phyloP scores from a whole-genome alignment of 2,113 vertebrate genomes.

The Thunnus thynnus region DNA sequence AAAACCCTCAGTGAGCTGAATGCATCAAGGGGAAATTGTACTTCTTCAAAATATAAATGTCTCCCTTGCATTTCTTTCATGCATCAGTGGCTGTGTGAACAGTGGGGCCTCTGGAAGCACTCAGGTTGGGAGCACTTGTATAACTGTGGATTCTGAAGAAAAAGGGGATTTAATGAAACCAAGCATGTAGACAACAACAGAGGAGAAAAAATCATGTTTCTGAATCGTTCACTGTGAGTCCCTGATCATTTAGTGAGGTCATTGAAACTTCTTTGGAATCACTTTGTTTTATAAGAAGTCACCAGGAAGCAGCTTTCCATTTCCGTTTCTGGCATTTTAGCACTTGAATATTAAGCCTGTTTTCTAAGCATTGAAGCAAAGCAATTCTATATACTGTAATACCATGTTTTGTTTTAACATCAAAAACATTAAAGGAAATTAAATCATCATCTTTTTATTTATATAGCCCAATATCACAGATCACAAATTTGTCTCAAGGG shows the following conservation, averaged over 20 bases:
- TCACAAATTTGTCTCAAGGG: too few relatives aligned
- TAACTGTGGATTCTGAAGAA: conserved; percentile 8
- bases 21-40: neutral
- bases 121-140: conserved; percentile 1
- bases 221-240: neutral
- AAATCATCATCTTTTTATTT: too few relatives aligned
- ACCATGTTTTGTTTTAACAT: too few relatives aligned
- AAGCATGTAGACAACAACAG: neutral
- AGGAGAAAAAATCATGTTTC: neutral
- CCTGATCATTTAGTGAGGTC: neutral
- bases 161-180: conserved; percentile 27
- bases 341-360: too few relatives aligned
- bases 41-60: conserved; percentile 10
- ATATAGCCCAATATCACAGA: too few relatives aligned
- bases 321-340: too few relatives aligned
- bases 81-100: conserved; percentile 13
- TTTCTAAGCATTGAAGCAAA: too few relatives aligned
- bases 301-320: too few relatives aligned
- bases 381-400: too few relatives aligned
- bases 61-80: conserved; percentile 7
- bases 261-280: neutral
- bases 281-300: neutral
- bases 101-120: neutral
- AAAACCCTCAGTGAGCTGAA: neutral
- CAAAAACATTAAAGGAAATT: too few relatives aligned